These are phyloP conservation scores for Drosophila gaucha DNA, from an alignment of 2,888 invertebrate genomes.

Conservation along the genomic window DNA sequence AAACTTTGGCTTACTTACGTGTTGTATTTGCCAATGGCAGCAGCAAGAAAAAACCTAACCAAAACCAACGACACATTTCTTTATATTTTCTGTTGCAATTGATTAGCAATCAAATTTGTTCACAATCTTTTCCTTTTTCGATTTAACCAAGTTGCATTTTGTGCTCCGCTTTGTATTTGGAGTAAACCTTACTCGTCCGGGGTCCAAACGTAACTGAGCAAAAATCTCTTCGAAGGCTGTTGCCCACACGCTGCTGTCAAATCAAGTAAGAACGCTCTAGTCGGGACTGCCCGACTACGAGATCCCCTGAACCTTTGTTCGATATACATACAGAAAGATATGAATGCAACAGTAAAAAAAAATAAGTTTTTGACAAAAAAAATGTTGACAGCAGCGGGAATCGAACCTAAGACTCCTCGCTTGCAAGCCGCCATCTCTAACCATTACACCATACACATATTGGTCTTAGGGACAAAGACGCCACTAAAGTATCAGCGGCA, in stretches of 20 bases:
- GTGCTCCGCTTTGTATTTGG: not conserved
- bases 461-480: too few species aligned
- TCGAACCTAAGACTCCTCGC: too few species aligned
- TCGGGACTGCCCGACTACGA: too few species aligned
- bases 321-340: too few species aligned
- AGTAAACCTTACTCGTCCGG: slow-evolving; percentile 39
- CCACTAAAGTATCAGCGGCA: too few species aligned
- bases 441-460: too few species aligned
- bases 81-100: slow-evolving; percentile 7
- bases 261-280: too few species aligned
- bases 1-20: slow-evolving; percentile 59
- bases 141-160: slow-evolving; percentile 19
- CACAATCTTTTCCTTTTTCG: slow-evolving; percentile 3
- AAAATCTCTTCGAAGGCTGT: slow-evolving; percentile 10
- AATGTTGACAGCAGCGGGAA: too few species aligned
- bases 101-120: slow-evolving; percentile 1
- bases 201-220: slow-evolving; percentile 48
- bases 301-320: too few species aligned
- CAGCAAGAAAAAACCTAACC: slow-evolving; percentile 60
- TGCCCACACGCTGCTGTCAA: slow-evolving; percentile 7
- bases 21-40: slow-evolving; percentile 68
- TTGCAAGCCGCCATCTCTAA: too few species aligned
- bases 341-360: too few species aligned
- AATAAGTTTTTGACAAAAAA: too few species aligned
- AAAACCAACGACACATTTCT: slow-evolving; percentile 66